Evolutionary conservation across 2,797 vertebrate genomes (phyloP).

Genomic region (Aratinga solstitialis): DNA sequence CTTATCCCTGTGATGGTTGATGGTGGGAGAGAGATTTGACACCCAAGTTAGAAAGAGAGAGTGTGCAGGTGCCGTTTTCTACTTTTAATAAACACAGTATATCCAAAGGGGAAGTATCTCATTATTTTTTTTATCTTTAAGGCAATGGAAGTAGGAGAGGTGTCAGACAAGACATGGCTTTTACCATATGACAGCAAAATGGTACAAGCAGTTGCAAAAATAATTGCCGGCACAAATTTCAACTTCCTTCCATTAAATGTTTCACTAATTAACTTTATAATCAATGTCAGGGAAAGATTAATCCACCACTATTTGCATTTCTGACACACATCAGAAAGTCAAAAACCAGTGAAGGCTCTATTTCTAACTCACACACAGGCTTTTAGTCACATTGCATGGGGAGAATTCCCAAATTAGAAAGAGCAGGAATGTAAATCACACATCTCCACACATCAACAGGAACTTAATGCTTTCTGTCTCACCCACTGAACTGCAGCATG

Average conservation of each 20-base stretch:
- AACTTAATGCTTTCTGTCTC: not conserved
- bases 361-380: not conserved
- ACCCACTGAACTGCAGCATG: not conserved
- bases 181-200: not conserved
- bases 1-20: not conserved
- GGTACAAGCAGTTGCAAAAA: not conserved
- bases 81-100: not conserved
- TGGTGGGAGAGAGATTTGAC: not conserved
- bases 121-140: not conserved
- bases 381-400: not conserved
- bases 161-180: not conserved
- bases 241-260: not conserved
- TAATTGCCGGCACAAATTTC: not conserved
- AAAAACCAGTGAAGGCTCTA: not conserved
- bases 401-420: not conserved
- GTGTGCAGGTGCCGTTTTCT: not conserved
- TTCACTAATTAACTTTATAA: not conserved
- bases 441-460: not conserved
- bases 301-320: not conserved
- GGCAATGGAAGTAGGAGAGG: not conserved
- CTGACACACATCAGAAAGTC: not conserved
- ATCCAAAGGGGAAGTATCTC: not conserved
- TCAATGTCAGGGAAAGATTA: not conserved
- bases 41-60: not conserved
- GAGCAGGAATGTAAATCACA: not conserved